Evolutionary conservation across 2,888 invertebrate genomes (phyloP).

Genomic region (Drosophila eohydei): DNA sequence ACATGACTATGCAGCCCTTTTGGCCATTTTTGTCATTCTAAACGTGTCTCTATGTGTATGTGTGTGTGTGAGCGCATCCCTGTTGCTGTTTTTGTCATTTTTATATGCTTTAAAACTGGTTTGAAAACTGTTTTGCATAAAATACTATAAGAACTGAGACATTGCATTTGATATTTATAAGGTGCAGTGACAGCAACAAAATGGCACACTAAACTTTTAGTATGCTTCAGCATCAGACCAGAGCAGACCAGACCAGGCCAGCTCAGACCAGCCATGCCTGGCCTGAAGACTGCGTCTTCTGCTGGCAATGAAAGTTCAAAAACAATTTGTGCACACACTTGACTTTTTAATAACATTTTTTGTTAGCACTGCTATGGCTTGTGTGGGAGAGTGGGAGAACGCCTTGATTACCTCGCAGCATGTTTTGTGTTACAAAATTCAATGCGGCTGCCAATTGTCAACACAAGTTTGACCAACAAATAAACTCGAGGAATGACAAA

Average conservation of each 20-base stretch:
- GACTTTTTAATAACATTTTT: slow-evolving; percentile 43
- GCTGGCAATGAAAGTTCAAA: slow-evolving; percentile 22
- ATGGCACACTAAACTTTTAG: slow-evolving; percentile 25
- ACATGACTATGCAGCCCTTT: slow-evolving; percentile 64
- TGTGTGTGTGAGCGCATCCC: slow-evolving; percentile 21
- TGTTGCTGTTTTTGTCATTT: slow-evolving; percentile 65
- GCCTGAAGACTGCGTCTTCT: too few relatives aligned
- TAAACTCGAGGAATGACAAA: slow-evolving; percentile 14
- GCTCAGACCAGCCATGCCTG: background rate
- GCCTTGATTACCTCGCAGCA: slow-evolving; percentile 23
- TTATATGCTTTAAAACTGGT: slow-evolving; percentile 64
- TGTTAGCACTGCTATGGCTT: slow-evolving; percentile 21
- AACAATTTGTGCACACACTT: slow-evolving; percentile 38
- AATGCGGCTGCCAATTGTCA: slow-evolving; percentile 53
- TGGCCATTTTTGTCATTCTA: slow-evolving; percentile 54
- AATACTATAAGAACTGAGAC: slow-evolving; percentile 41
- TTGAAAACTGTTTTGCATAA: slow-evolving; percentile 51
- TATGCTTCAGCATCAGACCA: background rate
- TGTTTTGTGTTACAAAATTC: slow-evolving; percentile 25
- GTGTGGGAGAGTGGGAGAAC: slow-evolving; percentile 7
- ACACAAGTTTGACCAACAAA: slow-evolving; percentile 37
- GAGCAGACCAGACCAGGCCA: background rate
- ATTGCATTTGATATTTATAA: slow-evolving; percentile 63
- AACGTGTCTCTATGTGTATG: slow-evolving; percentile 21
- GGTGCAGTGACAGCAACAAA: slow-evolving; percentile 39